Conservation (phyloP, 2,113 vertebrate species). For the Myrmecophaga tridactyla region DNA sequence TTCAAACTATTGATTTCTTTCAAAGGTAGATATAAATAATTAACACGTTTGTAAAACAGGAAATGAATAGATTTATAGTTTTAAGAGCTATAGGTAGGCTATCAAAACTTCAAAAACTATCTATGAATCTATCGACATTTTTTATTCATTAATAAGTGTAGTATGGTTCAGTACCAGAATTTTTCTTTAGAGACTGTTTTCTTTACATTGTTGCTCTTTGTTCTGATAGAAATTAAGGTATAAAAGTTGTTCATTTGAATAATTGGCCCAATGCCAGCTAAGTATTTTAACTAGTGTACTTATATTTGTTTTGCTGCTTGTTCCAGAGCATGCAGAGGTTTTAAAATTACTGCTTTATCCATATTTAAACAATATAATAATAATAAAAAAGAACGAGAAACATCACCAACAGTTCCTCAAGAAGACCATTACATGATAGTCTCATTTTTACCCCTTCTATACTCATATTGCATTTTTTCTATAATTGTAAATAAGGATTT, state of each 20-base stretch:
- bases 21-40: background rate
- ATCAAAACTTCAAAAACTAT: background rate
- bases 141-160: background rate
- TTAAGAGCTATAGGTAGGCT: background rate
- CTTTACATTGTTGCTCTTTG: slow-evolving; percentile 8
- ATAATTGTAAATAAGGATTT: background rate
- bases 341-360: slow-evolving; percentile 20
- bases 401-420: background rate
- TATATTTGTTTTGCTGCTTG: background rate
- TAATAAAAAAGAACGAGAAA: background rate
- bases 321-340: background rate
- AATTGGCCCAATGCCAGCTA: background rate
- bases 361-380: background rate
- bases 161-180: background rate
- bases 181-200: background rate
- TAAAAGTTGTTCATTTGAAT: slow-evolving; percentile 26
- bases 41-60: slow-evolving; percentile 30
- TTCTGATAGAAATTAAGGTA: background rate
- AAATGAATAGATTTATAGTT: slow-evolving; percentile 35
- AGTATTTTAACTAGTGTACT: background rate
- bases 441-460: background rate
- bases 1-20: slow-evolving; percentile 30
- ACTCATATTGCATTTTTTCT: background rate
- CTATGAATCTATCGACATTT: background rate
- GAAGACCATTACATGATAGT: background rate